Evolutionary conservation across 2,797 vertebrate genomes (phyloP).

Genomic region (Girardinus metallicus): DNA sequence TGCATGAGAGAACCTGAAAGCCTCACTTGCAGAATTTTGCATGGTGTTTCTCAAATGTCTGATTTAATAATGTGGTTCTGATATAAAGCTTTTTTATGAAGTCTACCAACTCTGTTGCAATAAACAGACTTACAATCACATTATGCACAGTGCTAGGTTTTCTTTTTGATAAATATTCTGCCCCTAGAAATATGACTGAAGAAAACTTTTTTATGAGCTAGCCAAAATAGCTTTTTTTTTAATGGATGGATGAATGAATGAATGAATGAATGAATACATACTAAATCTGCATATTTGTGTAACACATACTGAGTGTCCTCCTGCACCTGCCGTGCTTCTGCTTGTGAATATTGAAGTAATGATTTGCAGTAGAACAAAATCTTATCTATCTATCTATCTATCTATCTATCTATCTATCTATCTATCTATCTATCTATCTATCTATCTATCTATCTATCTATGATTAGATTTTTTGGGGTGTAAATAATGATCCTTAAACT

Average conservation of each 20-base stretch:
- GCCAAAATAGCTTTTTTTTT: neutral
- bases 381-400: too few relatives aligned
- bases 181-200: neutral
- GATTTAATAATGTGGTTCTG: constrained; percentile 36
- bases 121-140: neutral
- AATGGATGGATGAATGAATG: neutral
- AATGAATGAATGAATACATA: too few relatives aligned
- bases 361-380: too few relatives aligned
- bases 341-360: constrained; percentile 45
- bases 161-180: neutral
- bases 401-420: too few relatives aligned
- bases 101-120: constrained; percentile 6
- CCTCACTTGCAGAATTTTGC: constrained; percentile 15
- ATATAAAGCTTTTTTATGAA: constrained; percentile 41
- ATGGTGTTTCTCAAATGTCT: constrained; percentile 33
- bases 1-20: constrained; percentile 34
- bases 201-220: neutral
- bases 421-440: neutral
- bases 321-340: neutral
- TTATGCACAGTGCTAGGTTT: neutral
- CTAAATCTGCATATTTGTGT: neutral
- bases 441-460: neutral
- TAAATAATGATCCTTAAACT: too few relatives aligned
- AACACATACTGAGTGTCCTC: neutral
- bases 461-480: neutral